These are phyloP conservation scores for Diadromus collaris DNA, from an alignment of 2,888 invertebrate species.

Conservation along the genomic window DNA sequence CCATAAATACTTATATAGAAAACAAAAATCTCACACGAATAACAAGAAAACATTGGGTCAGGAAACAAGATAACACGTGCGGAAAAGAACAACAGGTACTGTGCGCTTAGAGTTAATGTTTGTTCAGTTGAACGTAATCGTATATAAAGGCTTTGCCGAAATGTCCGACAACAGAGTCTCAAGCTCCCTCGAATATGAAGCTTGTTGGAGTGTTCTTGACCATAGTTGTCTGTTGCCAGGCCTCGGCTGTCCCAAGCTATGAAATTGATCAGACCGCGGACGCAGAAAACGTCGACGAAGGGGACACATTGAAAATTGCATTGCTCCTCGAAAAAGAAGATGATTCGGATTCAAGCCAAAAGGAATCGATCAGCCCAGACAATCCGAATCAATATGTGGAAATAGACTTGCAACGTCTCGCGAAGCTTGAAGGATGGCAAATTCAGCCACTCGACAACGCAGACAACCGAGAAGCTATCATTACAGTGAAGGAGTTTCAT, in stretches of 20 bases:
- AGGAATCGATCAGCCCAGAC: slow-evolving; percentile 14
- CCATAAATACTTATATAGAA: slow-evolving; percentile 26
- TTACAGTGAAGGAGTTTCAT: slow-evolving; percentile 43
- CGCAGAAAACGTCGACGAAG: neutral
- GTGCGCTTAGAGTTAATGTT: slow-evolving; percentile 21
- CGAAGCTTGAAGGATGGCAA: slow-evolving; percentile 50
- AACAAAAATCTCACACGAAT: slow-evolving; percentile 25
- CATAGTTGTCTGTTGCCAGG: slow-evolving; percentile 35
- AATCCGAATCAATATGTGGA: slow-evolving; percentile 12
- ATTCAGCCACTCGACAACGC: slow-evolving; percentile 2
- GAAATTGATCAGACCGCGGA: neutral
- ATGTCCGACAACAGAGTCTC: slow-evolving; percentile 41
- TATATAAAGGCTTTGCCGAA: slow-evolving; percentile 42
- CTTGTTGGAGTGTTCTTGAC: slow-evolving; percentile 42
- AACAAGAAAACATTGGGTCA: neutral
- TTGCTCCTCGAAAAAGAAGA: slow-evolving; percentile 28
- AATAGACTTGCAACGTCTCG: slow-evolving; percentile 42
- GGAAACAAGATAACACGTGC: slow-evolving; percentile 7
- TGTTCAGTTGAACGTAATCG: slow-evolving; percentile 36
- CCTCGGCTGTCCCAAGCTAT: slow-evolving; percentile 6
- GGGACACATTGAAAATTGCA: slow-evolving; percentile 27
- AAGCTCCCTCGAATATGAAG: slow-evolving; percentile 47
- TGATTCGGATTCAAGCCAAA: neutral
- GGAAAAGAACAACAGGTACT: neutral
- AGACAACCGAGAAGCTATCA: slow-evolving; percentile 38